Conservation (phyloP, 1,140 invertebrate species). For the Papilio glaucus region DNA sequence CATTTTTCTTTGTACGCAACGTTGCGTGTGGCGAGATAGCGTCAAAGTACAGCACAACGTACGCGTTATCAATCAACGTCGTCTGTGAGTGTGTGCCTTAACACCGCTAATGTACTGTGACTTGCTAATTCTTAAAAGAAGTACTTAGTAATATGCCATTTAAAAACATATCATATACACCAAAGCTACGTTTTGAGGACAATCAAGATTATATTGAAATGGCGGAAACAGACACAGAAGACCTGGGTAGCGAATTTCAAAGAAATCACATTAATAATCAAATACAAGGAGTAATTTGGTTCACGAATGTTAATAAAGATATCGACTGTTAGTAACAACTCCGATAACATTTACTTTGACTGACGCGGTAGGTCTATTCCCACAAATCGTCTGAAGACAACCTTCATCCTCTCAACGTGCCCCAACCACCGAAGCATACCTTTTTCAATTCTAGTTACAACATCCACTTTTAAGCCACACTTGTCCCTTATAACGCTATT, state of each 20-base stretch:
- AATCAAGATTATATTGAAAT: not conserved
- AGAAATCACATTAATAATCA: not conserved
- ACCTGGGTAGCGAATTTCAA: not conserved
- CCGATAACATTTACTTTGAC: too few species aligned
- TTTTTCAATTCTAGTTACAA: too few species aligned
- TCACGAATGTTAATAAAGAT: too few species aligned
- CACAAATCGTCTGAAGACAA: too few species aligned
- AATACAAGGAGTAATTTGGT: not conserved
- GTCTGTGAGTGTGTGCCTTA: not conserved
- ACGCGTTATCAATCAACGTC: conserved; percentile 31
- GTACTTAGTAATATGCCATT: not conserved
- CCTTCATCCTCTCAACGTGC: too few species aligned
- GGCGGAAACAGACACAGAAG: too few species aligned
- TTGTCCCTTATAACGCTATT: too few species aligned
- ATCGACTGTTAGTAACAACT: too few species aligned
- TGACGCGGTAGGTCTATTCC: too few species aligned
- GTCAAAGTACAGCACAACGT: not conserved
- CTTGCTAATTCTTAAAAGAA: conserved; percentile 9
- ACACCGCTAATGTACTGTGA: not conserved
- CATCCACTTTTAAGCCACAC: too few species aligned
- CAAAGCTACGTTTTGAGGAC: not conserved
- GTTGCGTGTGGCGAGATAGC: conserved; percentile 12
- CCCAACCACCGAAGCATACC: too few species aligned
- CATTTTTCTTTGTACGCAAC: not conserved
- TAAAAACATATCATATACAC: not conserved